phyloP scores from a whole-genome alignment of 2,113 vertebrate species.

The Ophthalmolycus amberensis region DNA sequence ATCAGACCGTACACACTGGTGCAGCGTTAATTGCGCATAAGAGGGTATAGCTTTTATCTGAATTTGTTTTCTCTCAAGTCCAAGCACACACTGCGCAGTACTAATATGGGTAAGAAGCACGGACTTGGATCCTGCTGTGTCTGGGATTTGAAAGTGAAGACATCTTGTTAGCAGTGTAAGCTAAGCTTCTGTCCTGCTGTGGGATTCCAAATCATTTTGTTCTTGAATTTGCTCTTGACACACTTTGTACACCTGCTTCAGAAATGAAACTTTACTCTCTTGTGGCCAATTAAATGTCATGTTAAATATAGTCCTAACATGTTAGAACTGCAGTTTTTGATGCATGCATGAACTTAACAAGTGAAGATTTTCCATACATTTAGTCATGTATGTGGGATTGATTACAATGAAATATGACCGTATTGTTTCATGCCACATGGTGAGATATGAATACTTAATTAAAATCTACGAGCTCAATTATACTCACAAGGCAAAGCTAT shows the following conservation, averaged over 20 bases:
- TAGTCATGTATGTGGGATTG: neutral
- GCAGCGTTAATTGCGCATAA: slow-evolving; percentile 29
- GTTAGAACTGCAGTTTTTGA: slow-evolving; percentile 3
- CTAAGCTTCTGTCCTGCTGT: slow-evolving; percentile 52
- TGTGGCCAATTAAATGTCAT: slow-evolving; percentile 43
- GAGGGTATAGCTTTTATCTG: slow-evolving; percentile 46
- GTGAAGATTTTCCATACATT: neutral
- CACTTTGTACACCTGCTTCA: slow-evolving; percentile 44
- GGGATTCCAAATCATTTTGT: slow-evolving; percentile 47
- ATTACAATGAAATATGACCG: neutral
- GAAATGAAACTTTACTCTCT: slow-evolving; percentile 39
- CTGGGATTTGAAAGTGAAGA: slow-evolving; percentile 60
- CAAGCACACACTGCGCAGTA: slow-evolving; percentile 26
- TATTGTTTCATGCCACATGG: slow-evolving; percentile 2
- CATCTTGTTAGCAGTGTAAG: slow-evolving; percentile 49
- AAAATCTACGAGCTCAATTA: neutral
- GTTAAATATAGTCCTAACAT: slow-evolving; percentile 37
- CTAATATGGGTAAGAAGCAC: slow-evolving; percentile 40
- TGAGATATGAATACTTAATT: neutral
- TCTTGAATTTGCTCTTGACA: slow-evolving; percentile 64
- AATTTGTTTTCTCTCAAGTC: slow-evolving; percentile 55
- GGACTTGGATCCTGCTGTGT: slow-evolving; percentile 64
- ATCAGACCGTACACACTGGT: slow-evolving; percentile 14
- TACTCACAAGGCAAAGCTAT: neutral
- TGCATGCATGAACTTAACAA: slow-evolving; percentile 16